These are phyloP conservation scores for Diloba caeruleocephala DNA, from an alignment of 2,888 invertebrate species.

Conservation along the genomic window DNA sequence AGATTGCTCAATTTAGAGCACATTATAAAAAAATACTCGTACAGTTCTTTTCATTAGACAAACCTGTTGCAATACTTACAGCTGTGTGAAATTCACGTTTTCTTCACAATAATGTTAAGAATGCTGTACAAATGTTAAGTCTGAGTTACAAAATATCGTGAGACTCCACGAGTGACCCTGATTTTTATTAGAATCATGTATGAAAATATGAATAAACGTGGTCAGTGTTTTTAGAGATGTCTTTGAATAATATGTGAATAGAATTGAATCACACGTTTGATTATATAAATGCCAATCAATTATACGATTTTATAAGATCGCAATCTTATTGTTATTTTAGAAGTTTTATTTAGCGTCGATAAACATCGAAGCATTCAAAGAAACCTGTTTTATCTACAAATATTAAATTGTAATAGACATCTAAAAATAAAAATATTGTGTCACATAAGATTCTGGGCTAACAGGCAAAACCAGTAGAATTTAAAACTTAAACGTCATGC, in stretches of 20 bases:
- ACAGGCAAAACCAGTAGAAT: too few relatives aligned
- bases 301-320: slow-evolving; percentile 3
- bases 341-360: neutral
- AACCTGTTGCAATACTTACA: slow-evolving; percentile 24
- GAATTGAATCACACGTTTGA: slow-evolving; percentile 1
- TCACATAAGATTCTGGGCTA: too few relatives aligned
- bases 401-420: too few relatives aligned
- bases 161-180: slow-evolving; percentile 32
- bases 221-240: neutral
- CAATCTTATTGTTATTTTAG: slow-evolving; percentile 5
- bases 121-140: slow-evolving; percentile 10
- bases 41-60: slow-evolving; percentile 12
- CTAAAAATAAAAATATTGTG: too few relatives aligned
- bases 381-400: too few relatives aligned
- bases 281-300: neutral
- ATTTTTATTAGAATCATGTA: slow-evolving; percentile 26
- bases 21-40: slow-evolving; percentile 13
- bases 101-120: slow-evolving; percentile 32
- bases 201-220: slow-evolving; percentile 7
- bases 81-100: slow-evolving; percentile 45
- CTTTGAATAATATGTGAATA: slow-evolving; percentile 1
- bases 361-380: too few relatives aligned
- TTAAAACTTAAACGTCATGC: too few relatives aligned
- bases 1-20: neutral
- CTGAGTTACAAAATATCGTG: slow-evolving; percentile 39